Evolutionary conservation across 2,113 vertebrate species (phyloP).

Genomic region (Setophaga coronata): DNA sequence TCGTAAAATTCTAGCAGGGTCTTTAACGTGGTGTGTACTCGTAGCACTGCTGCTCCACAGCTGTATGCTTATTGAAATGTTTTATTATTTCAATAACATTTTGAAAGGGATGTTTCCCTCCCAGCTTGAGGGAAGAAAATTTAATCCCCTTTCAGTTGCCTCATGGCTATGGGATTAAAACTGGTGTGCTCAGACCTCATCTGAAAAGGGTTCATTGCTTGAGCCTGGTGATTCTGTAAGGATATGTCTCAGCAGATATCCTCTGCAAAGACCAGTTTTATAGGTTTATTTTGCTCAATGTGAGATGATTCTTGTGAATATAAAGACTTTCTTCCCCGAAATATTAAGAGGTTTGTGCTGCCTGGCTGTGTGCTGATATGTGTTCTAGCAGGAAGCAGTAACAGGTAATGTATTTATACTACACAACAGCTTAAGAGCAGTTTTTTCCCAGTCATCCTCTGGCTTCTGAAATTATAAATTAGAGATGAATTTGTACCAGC

Average conservation of each 20-base stretch:
- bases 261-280: not conserved
- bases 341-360: not conserved
- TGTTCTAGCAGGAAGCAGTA: not conserved
- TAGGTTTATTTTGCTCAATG: not conserved
- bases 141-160: not conserved
- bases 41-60: slow-evolving; percentile 48
- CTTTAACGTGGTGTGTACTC: slow-evolving; percentile 20
- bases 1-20: slow-evolving; percentile 33
- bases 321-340: not conserved
- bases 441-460: not conserved
- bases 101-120: slow-evolving; percentile 49
- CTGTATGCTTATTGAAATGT: slow-evolving; percentile 62
- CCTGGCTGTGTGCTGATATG: not conserved
- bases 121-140: slow-evolving; percentile 21
- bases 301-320: not conserved
- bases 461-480: not conserved
- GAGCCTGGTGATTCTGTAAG: not conserved
- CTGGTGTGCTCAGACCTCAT: not conserved
- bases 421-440: not conserved
- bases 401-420: not conserved
- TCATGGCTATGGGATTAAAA: not conserved
- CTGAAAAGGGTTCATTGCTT: not conserved
- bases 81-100: slow-evolving; percentile 62
- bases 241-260: not conserved
- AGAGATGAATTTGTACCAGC: not conserved